Conservation (phyloP, 2,888 invertebrate species). For the Agapostemon virescens region DNA sequence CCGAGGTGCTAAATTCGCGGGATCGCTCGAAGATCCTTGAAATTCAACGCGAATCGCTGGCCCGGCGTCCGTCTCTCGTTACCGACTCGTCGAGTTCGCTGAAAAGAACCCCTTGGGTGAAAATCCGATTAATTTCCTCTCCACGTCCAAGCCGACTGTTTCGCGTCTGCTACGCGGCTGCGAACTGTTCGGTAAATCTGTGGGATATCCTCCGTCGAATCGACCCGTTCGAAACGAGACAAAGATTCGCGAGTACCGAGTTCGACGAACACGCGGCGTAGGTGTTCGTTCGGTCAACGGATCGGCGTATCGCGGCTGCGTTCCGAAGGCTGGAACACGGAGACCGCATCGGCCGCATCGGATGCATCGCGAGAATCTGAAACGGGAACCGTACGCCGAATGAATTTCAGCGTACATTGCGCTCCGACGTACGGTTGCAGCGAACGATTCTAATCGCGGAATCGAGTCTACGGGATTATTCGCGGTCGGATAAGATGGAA, state of each 20-base stretch:
- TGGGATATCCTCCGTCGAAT: too few relatives aligned
- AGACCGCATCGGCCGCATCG: neutral
- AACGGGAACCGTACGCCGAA: neutral
- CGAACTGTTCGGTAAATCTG: too few relatives aligned
- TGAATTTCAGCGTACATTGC: slow-evolving; percentile 7
- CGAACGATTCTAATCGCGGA: neutral
- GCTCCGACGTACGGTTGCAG: neutral
- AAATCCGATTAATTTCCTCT: slow-evolving; percentile 2
- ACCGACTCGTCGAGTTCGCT: neutral
- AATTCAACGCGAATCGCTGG: neutral
- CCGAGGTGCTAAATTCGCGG: neutral
- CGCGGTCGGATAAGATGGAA: neutral
- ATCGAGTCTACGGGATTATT: neutral
- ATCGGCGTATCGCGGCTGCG: neutral
- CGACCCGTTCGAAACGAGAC: too few relatives aligned
- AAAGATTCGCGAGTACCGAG: neutral
- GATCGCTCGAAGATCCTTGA: neutral
- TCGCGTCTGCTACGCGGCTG: neutral
- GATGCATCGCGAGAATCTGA: neutral
- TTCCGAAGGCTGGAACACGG: too few relatives aligned
- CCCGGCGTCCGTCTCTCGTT: neutral
- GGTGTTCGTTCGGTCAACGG: neutral
- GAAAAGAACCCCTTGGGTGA: neutral
- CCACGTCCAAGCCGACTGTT: neutral
- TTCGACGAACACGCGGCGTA: neutral